A percentile compares a stretch with the other conserved stretches of the same genome.
Conservation (phyloP, 2,797 vertebrate genomes). For the Dipus sagitta region DNA sequence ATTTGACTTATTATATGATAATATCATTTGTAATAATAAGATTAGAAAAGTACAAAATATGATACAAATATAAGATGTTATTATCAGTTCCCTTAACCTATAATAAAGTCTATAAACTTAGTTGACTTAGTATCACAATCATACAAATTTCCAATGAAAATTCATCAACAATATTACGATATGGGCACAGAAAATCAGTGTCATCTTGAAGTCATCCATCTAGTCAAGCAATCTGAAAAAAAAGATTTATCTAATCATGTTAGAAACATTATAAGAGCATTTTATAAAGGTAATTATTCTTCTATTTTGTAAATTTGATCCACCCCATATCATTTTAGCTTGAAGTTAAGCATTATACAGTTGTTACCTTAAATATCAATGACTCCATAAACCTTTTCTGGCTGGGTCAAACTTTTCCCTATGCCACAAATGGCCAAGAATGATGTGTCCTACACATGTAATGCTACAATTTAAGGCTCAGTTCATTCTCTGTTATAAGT, state of each 20-base stretch:
- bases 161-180: neutral
- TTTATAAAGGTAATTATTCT: constrained; percentile 4
- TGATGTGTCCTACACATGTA: neutral
- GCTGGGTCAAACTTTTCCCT: neutral
- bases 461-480: neutral
- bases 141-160: neutral
- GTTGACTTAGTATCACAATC: neutral
- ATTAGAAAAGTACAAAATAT: constrained; percentile 44
- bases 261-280: neutral
- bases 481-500: neutral
- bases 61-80: neutral
- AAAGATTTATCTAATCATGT: constrained; percentile 19
- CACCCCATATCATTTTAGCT: neutral
- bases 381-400: neutral
- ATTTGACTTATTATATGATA: neutral
- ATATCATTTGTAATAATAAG: neutral
- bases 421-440: neutral
- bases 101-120: neutral
- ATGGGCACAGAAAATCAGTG: neutral
- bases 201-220: neutral
- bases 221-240: neutral
- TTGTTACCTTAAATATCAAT: neutral
- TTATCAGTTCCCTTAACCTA: neutral
- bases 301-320: neutral
- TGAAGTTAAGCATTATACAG: neutral